Conservation (phyloP, 1,140 invertebrate species). For the Zeugodacus cucurbitae region DNA sequence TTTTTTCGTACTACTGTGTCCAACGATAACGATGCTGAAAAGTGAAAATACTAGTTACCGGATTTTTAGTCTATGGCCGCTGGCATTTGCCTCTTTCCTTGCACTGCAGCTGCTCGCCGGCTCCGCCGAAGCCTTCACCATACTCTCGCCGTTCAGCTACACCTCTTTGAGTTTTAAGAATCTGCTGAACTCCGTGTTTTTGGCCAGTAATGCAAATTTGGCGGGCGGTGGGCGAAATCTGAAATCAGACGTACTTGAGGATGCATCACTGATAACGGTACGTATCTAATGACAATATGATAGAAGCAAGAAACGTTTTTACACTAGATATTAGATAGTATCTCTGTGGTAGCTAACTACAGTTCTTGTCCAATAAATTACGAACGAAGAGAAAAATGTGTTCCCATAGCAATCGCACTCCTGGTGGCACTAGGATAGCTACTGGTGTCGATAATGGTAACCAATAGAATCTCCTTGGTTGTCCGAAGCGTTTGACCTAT, state of each 20-base stretch:
- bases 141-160: constrained; percentile 63
- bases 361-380: too few species aligned
- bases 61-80: constrained; percentile 39
- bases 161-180: constrained; percentile 63
- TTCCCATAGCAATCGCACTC: too few species aligned
- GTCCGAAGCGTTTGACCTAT: too few species aligned
- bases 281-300: constrained; percentile 33
- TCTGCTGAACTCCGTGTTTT: constrained; percentile 59
- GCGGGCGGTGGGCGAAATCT: constrained; percentile 60
- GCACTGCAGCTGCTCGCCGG: constrained; percentile 33
- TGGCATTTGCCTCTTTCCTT: constrained; percentile 36
- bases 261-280: constrained; percentile 64
- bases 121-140: constrained; percentile 55
- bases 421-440: too few species aligned
- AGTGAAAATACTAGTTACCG: constrained; percentile 38
- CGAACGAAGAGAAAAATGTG: too few species aligned
- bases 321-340: too few species aligned
- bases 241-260: constrained; percentile 63
- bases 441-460: too few species aligned
- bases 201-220: constrained; percentile 62
- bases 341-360: too few species aligned
- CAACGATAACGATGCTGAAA: constrained; percentile 21
- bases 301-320: too few species aligned
- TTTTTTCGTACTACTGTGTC: neutral
- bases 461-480: too few species aligned